Conservation (phyloP, 2,888 invertebrate genomes). For the Latheticus oryzae region DNA sequence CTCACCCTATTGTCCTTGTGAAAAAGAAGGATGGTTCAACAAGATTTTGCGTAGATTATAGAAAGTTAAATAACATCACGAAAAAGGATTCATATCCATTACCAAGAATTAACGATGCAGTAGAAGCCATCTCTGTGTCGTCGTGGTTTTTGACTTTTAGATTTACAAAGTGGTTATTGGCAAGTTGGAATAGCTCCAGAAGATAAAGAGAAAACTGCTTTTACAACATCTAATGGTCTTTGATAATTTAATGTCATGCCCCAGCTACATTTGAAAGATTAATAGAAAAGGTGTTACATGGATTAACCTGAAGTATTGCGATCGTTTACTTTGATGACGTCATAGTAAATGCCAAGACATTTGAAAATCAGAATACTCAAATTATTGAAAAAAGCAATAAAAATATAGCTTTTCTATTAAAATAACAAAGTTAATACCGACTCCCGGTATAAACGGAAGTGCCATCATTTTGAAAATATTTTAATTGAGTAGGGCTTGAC, state of each 20-base stretch:
- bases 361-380: too few relatives aligned
- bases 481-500: too few relatives aligned
- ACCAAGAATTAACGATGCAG: conserved; percentile 42
- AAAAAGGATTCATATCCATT: conserved; percentile 41
- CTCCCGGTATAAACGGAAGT: too few relatives aligned
- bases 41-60: conserved; percentile 46
- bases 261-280: too few relatives aligned
- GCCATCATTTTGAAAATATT: too few relatives aligned
- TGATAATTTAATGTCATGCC: conserved; percentile 51
- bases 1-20: conserved; percentile 41
- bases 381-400: too few relatives aligned
- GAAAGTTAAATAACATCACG: conserved; percentile 37
- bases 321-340: too few relatives aligned
- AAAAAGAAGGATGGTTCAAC: conserved; percentile 42
- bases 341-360: too few relatives aligned
- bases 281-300: too few relatives aligned
- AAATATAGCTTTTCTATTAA: too few relatives aligned
- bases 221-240: conserved; percentile 43
- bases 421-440: too few relatives aligned
- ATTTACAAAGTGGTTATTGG: conserved; percentile 44
- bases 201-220: conserved; percentile 50
- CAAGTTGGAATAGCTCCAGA: conserved; percentile 36
- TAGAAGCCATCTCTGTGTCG: conserved; percentile 44
- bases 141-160: conserved; percentile 37
- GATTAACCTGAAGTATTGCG: too few relatives aligned